A percentile compares a stretch with the other conserved stretches of the same genome.
Evolutionary conservation across 35 echinoderm and acorn worm species (phyloP).

Genomic region (Amphiura filiformis): DNA sequence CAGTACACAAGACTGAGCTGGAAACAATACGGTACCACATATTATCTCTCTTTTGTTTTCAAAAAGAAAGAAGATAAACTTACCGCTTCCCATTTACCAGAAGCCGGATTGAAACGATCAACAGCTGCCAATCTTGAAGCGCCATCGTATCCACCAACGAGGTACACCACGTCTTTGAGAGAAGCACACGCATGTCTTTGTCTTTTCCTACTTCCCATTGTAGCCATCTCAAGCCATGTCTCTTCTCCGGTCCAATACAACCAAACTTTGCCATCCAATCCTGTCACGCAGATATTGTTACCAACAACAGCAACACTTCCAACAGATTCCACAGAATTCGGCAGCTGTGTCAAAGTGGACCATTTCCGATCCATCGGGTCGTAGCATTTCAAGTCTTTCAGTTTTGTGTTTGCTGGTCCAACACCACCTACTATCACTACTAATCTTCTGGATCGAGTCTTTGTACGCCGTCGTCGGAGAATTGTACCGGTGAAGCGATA

Average conservation of each 20-base stretch:
- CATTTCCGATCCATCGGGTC: constrained; percentile 58
- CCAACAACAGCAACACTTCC: constrained; percentile 42
- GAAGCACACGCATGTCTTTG: constrained; percentile 43
- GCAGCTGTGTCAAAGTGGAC: constrained; percentile 62
- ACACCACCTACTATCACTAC: constrained; percentile 74
- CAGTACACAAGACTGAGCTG: no score
- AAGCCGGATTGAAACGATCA: constrained; percentile 55
- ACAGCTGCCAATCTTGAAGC: constrained; percentile 40
- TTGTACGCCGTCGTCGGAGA: constrained; percentile 18
- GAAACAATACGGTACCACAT: no score
- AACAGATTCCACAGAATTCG: constrained; percentile 42
- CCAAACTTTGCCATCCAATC: constrained; percentile 40
- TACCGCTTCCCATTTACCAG: constrained; percentile 62
- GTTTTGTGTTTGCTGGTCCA: constrained; percentile 68
- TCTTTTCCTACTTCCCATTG: constrained; percentile 9
- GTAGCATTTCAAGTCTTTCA: constrained; percentile 68
- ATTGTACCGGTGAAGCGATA: constrained; percentile 51
- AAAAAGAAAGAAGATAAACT: no score
- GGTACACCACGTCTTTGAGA: constrained; percentile 31
- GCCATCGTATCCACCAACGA: constrained; percentile 74
- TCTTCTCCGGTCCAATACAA: constrained; percentile 21
- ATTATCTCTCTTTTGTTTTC: no score
- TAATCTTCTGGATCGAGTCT: constrained; percentile 45
- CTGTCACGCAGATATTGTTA: constrained; percentile 60
- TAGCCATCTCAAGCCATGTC: constrained; percentile 30